Base-by-base conservation (phyloP, 2,888 invertebrate species). In the Caenorhabditis sp. region DNA sequence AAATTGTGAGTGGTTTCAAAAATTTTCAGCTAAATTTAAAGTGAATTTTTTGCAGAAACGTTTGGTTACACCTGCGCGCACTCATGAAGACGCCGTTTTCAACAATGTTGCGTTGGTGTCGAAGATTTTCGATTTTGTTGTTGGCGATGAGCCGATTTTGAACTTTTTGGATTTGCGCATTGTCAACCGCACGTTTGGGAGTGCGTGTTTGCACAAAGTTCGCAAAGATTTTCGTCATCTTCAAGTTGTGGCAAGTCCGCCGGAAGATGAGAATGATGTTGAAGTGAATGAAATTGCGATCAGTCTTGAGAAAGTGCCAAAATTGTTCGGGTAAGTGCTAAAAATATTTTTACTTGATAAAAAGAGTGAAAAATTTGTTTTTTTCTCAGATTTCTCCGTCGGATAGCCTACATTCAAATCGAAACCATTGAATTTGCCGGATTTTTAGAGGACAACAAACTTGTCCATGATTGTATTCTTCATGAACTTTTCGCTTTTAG, bases 151-250 rank as follows among this genome's bases (percentile, higher is more conserved):
- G 12, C 26, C 59, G 14, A 21, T 27, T 26, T 12, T 59, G 25
- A 59, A 59, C 25, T 21, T 38, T 49, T n/a, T 59, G 1, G 49
- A 43, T 25, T 8, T 23, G 38, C 43, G 59, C 5, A 49, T 59
- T 1, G 49, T 59, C 1, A 59, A 49, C n/a, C 21, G 59, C 2
- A 17, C 27, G 1, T 59, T 59, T 21, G 43, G 25, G 4, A n/a
- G 3, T 20, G 38, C 59, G 1, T 23, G 21, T 49, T 10, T 59
- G 5, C 59, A 59, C 21, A 17, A 50, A 54, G 49, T 67, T 8
- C 72, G 72, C 23, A 14, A 53, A 1, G 61, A 64, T n/a, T 68
- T 31, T 26, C 56, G 57, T 4, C 52, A 62, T 49, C 43, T 72
- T 10, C 67, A 62, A 64, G 67, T 72, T 20, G 52, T 58, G 3